A percentile compares a stretch with the other conserved stretches of the same genome.
Evolutionary conservation across 2,113 vertebrate genomes (phyloP).

Genomic region (Gila orcuttii): DNA sequence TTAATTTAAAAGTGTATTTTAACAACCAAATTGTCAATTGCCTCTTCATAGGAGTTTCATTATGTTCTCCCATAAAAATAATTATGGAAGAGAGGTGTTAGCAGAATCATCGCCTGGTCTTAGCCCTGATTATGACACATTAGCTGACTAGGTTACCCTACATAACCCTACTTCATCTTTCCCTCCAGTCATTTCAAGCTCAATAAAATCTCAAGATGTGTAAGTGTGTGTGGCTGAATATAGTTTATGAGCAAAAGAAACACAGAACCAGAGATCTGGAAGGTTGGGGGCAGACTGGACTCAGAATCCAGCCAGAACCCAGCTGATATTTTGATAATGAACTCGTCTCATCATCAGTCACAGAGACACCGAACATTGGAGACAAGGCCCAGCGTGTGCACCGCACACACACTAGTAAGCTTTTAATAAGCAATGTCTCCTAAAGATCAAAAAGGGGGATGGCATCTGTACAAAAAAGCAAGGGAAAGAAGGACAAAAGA

Average conservation of each 20-base stretch:
- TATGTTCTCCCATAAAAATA: constrained; percentile 32
- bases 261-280: constrained; percentile 16
- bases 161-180: constrained; percentile 43
- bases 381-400: not conserved
- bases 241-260: constrained; percentile 42
- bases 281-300: constrained; percentile 35
- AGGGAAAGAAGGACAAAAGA: not conserved
- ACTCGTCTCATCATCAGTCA: constrained; percentile 43
- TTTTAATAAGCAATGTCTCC: constrained; percentile 38
- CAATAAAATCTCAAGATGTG: constrained; percentile 54
- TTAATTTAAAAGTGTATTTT: not conserved
- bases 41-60: not conserved
- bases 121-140: not conserved
- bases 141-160: not conserved
- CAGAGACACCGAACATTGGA: constrained; percentile 17
- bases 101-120: constrained; percentile 2
- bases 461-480: not conserved
- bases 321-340: constrained; percentile 60
- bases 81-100: not conserved
- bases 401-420: not conserved
- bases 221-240: constrained; percentile 3
- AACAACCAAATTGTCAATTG: not conserved
- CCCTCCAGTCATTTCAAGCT: constrained; percentile 45
- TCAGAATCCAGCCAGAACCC: constrained; percentile 42
- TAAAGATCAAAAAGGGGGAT: constrained; percentile 13